Evolutionary conservation across 2,113 vertebrate genomes (phyloP), one percentile per base, ranked within the genome.

Genomic region (Felis catus): DNA sequence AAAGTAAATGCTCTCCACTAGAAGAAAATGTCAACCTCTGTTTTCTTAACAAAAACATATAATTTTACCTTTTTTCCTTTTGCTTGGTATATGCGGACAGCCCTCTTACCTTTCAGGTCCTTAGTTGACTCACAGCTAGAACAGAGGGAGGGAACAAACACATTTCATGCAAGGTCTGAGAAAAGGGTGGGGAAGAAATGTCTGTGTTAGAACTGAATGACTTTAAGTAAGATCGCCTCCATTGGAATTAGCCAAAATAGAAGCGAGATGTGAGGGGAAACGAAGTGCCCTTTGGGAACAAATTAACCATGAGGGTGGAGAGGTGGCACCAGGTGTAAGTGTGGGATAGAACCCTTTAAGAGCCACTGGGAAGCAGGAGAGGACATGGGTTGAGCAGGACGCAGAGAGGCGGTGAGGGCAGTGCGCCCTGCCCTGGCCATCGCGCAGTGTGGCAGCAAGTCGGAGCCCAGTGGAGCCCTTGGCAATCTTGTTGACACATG

Each of bases 111-210:
- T 91, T 76, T 96, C 33, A 48, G 84, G 85, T 63, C 51, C 27
- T 78, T 92, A 71, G 96, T 61, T 95, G 88, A 81, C 86, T 97
- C 87, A 92, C 76, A 95, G 97, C 58, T 78, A 95, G 95, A 84
- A 41, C 2, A 53, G 55, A 89, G 41, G 74, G 70, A 83, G 48
- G 70, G 58, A 94, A 87, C 70, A 95, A 81, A 97, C 58, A 51
- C 94, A 84, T 97, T 97, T 95, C 33, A 36, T 21, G 27, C 48
- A 23, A 92, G 21, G 27, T 45, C 79, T 92, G 80, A 95, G 70
- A 55, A 84, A 89, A 95, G 31, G 58, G 13, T 51, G 21, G 27
- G 31, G 70, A 58, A 73, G 65, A 91, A 97, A 85, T 4, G 2
- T 66, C 18, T 92, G 55, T 33, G 23, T 91, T 76, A 79, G 65